These are phyloP conservation scores for Eledona agricola DNA, from an alignment of 2,888 invertebrate genomes.

Conservation along the genomic window DNA sequence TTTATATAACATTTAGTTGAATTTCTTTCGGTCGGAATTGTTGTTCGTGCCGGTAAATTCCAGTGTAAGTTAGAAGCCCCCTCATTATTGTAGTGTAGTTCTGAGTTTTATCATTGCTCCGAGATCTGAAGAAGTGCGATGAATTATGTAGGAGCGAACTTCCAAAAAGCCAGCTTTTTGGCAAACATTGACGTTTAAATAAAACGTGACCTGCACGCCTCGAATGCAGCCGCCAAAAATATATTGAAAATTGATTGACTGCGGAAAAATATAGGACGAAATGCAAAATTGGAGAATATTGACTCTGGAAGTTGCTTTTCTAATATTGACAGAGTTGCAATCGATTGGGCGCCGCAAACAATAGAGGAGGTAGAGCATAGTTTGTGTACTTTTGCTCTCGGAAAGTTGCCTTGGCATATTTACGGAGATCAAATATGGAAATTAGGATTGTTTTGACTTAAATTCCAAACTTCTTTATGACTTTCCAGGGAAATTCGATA, in stretches of 20 bases:
- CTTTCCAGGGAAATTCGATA: slow-evolving; percentile 7
- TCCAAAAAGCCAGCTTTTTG: slow-evolving; percentile 14
- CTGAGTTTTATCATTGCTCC: slow-evolving; percentile 23
- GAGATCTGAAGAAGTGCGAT: slow-evolving; percentile 16
- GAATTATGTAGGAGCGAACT: slow-evolving; percentile 32
- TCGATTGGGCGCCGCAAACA: slow-evolving; percentile 47
- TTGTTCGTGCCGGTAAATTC: slow-evolving; percentile 30
- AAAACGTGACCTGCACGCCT: slow-evolving; percentile 35
- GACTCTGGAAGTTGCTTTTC: slow-evolving; percentile 36
- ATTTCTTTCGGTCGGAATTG: slow-evolving; percentile 36
- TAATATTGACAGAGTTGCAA: slow-evolving; percentile 48
- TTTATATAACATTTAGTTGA: slow-evolving; percentile 56
- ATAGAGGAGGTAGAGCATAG: slow-evolving; percentile 35
- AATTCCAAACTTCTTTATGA: neutral
- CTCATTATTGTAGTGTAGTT: slow-evolving; percentile 14
- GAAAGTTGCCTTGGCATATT: slow-evolving; percentile 35
- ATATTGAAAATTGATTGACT: slow-evolving; percentile 38
- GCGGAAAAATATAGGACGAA: slow-evolving; percentile 27
- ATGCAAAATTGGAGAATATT: slow-evolving; percentile 32
- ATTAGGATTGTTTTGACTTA: slow-evolving; percentile 30
- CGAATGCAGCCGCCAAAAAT: slow-evolving; percentile 26
- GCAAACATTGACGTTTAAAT: slow-evolving; percentile 31
- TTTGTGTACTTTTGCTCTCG: slow-evolving; percentile 42
- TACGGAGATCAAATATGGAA: slow-evolving; percentile 35
- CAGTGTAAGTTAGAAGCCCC: slow-evolving; percentile 15